Percentiles rank a stretch among this genome's conserved stretches.
Evolutionary conservation across 2,888 invertebrate genomes (phyloP).

Genomic region (Tuberolachnus salignus): DNA sequence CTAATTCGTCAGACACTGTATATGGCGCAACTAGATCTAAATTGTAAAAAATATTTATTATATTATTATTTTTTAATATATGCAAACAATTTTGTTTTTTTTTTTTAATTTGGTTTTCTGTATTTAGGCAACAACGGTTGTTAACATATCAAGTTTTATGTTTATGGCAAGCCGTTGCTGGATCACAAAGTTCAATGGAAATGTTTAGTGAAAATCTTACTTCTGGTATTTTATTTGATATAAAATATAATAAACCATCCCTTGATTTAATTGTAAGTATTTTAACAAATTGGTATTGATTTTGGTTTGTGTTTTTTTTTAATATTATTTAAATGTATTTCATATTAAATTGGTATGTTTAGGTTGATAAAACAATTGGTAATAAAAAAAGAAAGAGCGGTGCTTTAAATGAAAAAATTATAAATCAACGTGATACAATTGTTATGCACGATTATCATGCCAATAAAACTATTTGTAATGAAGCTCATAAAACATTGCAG

Average conservation of each 20-base stretch:
- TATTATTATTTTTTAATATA: neutral
- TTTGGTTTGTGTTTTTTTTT: neutral
- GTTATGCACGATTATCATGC: constrained; percentile 52
- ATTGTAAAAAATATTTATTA: constrained; percentile 41
- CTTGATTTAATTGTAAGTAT: constrained; percentile 57
- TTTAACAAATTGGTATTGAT: neutral
- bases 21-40: constrained; percentile 56
- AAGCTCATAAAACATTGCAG: constrained; percentile 38
- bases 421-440: constrained; percentile 41
- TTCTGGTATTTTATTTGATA: constrained; percentile 52
- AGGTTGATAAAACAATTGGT: constrained; percentile 40
- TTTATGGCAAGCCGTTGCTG: constrained; percentile 56
- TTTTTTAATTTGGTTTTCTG: neutral
- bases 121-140: constrained; percentile 38
- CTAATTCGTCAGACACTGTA: constrained; percentile 22
- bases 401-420: constrained; percentile 48
- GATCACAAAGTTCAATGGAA: constrained; percentile 56
- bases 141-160: constrained; percentile 55
- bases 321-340: neutral
- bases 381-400: constrained; percentile 49
- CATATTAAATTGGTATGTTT: neutral
- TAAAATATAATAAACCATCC: constrained; percentile 57
- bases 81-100: neutral
- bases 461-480: constrained; percentile 36
- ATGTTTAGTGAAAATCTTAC: constrained; percentile 56